Evolutionary conservation across 2,113 vertebrate genomes (phyloP).

Genomic region (Pachycephala philippinensis): DNA sequence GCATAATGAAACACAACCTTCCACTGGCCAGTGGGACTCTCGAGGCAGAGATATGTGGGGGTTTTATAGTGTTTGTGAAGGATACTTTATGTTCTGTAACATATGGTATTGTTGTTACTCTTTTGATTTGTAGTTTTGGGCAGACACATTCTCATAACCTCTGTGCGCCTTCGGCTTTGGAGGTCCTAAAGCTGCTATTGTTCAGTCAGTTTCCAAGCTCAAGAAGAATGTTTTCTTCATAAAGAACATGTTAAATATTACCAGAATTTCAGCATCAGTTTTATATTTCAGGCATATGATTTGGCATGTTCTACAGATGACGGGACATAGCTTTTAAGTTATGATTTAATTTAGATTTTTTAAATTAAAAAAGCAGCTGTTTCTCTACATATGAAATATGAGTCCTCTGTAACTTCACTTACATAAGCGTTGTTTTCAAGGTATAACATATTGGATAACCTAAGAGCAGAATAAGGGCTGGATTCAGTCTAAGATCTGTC

Average conservation of each 20-base stretch:
- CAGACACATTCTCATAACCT: conserved; percentile 82
- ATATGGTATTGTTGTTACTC: conserved; percentile 81
- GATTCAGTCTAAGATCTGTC: conserved; percentile 8
- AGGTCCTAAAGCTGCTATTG: conserved; percentile 71
- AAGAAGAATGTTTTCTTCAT: conserved; percentile 65
- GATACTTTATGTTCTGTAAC: conserved; percentile 72
- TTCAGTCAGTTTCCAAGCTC: conserved; percentile 49
- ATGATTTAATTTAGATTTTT: conserved; percentile 66
- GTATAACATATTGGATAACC: conserved; percentile 41
- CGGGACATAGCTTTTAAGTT: conserved; percentile 53
- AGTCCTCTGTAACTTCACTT: conserved; percentile 50
- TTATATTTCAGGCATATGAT: conserved; percentile 64
- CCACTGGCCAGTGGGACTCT: conserved; percentile 54
- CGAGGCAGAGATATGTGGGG: conserved; percentile 46
- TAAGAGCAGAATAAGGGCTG: conserved; percentile 5
- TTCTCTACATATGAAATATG: conserved; percentile 54
- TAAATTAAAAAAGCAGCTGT: conserved; percentile 59
- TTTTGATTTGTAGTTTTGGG: conserved; percentile 81
- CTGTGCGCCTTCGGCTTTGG: conserved; percentile 75
- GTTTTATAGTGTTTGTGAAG: conserved; percentile 66
- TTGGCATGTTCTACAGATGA: conserved; percentile 56
- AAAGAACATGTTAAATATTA: conserved; percentile 62
- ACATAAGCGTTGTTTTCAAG: not conserved
- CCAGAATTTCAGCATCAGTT: conserved; percentile 68
- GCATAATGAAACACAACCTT: conserved; percentile 50